Conservation (phyloP, 1,140 invertebrate species). For the Cryptotermes secundus region DNA sequence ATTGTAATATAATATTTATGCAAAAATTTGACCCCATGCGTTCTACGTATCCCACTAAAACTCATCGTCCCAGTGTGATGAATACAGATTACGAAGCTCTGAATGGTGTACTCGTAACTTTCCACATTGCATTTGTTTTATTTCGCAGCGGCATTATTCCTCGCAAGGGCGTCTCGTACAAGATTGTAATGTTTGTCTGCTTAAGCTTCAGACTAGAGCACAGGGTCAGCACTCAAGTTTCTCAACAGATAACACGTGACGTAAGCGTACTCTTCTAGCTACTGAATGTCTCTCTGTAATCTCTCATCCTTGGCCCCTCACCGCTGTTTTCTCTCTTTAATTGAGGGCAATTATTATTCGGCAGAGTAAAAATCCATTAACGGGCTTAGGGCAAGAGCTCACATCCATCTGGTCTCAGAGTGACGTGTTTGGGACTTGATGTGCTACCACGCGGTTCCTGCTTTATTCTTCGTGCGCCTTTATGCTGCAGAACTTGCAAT, state of each 20-base stretch:
- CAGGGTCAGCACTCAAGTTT: neutral
- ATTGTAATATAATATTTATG: no score
- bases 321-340: neutral
- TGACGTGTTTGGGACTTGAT: neutral
- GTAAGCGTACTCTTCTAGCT: neutral
- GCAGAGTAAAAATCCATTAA: slow-evolving; percentile 17
- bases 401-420: neutral
- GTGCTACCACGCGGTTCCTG: neutral
- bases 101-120: no score
- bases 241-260: neutral
- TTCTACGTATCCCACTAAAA: no score
- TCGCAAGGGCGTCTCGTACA: no score
- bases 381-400: neutral
- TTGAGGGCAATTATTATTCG: slow-evolving; percentile 16
- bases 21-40: no score
- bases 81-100: no score
- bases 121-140: no score
- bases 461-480: neutral
- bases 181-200: neutral
- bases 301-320: neutral
- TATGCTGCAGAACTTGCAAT: neutral
- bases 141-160: no score
- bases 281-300: neutral
- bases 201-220: neutral
- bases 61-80: no score